Conservation (phyloP, 2,888 invertebrate genomes). For the Tiphia femorata region DNA sequence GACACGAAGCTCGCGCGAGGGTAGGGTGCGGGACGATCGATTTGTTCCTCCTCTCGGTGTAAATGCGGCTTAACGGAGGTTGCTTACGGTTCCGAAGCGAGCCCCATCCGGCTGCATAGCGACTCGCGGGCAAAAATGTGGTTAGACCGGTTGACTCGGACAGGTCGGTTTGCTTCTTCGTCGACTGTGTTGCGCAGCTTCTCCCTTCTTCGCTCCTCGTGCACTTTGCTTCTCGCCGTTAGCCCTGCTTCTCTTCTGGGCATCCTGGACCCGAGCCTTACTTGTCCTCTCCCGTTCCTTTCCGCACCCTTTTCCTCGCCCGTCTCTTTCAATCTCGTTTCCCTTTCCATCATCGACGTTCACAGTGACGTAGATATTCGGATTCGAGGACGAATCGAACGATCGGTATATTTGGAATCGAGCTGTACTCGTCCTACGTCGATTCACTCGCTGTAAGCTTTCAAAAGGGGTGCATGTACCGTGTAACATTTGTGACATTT, state of each 20-base stretch:
- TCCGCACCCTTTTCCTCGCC: not conserved
- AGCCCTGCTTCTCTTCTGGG: not conserved
- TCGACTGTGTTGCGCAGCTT: slow-evolving; percentile 23
- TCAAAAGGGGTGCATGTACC: too few relatives aligned
- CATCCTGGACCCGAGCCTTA: slow-evolving; percentile 15
- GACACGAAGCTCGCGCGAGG: too few relatives aligned
- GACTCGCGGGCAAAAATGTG: slow-evolving; percentile 59
- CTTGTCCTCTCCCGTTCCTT: not conserved
- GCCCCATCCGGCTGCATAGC: slow-evolving; percentile 51
- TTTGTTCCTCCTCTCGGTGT: slow-evolving; percentile 49
- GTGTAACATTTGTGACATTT: too few relatives aligned
- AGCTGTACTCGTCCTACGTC: too few relatives aligned
- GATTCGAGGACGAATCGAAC: too few relatives aligned
- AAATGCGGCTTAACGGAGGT: slow-evolving; percentile 54
- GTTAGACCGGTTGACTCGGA: slow-evolving; percentile 61
- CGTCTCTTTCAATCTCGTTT: not conserved
- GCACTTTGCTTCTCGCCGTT: not conserved
- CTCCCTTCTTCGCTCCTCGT: not conserved
- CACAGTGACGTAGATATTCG: not conserved
- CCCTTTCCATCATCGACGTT: not conserved
- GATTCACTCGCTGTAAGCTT: too few relatives aligned
- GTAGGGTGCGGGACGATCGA: too few relatives aligned
- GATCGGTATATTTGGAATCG: too few relatives aligned
- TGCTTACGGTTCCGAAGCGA: slow-evolving; percentile 49
- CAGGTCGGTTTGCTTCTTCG: slow-evolving; percentile 41